These are phyloP conservation scores for Mystacides longicornis DNA, from an alignment of 2,888 invertebrate species.

Conservation along the genomic window DNA sequence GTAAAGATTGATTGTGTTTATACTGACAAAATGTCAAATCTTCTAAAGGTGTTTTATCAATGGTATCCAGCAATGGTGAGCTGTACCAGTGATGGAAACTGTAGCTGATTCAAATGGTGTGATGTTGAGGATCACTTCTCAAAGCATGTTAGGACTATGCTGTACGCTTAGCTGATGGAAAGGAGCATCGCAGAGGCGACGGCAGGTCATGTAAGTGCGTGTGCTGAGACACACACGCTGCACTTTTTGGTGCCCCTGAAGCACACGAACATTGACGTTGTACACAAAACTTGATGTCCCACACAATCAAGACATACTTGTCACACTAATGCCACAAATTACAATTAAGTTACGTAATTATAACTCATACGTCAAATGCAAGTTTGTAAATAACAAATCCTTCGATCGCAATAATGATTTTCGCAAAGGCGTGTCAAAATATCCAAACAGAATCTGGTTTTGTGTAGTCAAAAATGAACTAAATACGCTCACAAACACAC, in stretches of 20 bases:
- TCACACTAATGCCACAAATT: constrained; percentile 27
- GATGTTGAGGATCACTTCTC: neutral
- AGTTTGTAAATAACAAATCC: constrained; percentile 19
- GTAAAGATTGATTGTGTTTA: constrained; percentile 32
- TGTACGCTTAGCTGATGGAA: neutral
- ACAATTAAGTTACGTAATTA: constrained; percentile 53
- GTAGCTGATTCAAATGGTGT: neutral
- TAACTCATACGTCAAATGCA: constrained; percentile 28
- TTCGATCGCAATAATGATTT: constrained; percentile 47
- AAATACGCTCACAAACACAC: constrained; percentile 52
- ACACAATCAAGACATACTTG: constrained; percentile 18
- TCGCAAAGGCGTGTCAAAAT: constrained; percentile 53
- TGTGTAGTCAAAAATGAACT: constrained; percentile 45
- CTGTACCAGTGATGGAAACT: neutral
- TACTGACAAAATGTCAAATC: constrained; percentile 47
- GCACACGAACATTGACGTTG: neutral
- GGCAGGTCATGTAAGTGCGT: neutral
- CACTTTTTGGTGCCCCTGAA: neutral
- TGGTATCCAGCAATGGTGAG: no score
- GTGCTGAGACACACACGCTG: neutral
- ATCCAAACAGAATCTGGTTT: constrained; percentile 38
- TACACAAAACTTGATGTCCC: neutral
- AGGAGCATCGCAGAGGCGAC: neutral
- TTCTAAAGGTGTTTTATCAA: no score
- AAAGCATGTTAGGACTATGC: neutral